phyloP scores from a whole-genome alignment of 2,797 vertebrate species.

The Percopsis omiscomaycus region DNA sequence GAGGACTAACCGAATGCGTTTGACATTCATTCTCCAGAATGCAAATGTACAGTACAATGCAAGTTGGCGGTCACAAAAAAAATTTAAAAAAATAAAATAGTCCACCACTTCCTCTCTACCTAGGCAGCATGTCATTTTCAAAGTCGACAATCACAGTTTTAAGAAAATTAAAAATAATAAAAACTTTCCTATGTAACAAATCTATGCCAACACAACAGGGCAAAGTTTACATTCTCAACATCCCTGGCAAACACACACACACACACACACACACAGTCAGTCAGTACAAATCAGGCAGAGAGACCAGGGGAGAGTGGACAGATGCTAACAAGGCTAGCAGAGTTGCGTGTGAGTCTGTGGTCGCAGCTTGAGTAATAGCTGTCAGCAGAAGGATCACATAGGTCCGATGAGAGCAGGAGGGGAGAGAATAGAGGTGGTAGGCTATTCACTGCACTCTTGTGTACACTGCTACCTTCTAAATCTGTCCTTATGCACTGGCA shows the following conservation, averaged over 20 bases:
- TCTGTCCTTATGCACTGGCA: conserved; percentile 24
- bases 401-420: conserved; percentile 45
- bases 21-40: neutral
- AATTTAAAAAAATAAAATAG: conserved; percentile 6
- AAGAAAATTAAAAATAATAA: too few species aligned
- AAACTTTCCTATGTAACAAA: too few species aligned
- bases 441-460: conserved; percentile 27
- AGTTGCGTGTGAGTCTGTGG: conserved; percentile 23
- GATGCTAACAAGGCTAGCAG: neutral
- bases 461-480: conserved; percentile 10
- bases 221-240: too few species aligned
- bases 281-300: too few species aligned
- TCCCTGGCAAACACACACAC: too few species aligned
- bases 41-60: neutral
- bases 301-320: too few species aligned
- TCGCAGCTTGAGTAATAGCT: conserved; percentile 32
- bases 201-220: too few species aligned
- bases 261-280: neutral
- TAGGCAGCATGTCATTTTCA: too few species aligned
- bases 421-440: conserved; percentile 14
- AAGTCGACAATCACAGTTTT: too few species aligned
- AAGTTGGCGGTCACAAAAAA: neutral
- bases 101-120: neutral
- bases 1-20: conserved; percentile 3
- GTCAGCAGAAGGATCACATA: conserved; percentile 24